These are phyloP conservation scores for Dinocampus coccinellae DNA, from an alignment of 2,888 invertebrate genomes.

Conservation along the genomic window DNA sequence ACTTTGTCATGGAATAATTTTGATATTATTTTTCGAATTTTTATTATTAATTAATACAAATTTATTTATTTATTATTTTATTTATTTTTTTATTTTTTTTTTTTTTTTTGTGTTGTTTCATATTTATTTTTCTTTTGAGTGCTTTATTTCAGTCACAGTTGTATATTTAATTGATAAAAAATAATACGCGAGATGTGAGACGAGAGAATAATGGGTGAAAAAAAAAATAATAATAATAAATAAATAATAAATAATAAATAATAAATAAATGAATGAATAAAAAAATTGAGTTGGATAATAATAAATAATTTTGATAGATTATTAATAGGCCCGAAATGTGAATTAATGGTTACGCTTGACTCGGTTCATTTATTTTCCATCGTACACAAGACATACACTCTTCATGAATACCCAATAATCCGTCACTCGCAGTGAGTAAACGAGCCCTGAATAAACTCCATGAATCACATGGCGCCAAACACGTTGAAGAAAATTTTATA, in stretches of 20 bases:
- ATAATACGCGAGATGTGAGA: not conserved
- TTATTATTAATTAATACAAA: no score
- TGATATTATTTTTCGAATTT: not conserved
- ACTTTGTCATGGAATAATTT: not conserved
- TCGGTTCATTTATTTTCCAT: constrained; percentile 31
- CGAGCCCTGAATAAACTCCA: constrained; percentile 26
- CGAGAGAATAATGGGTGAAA: not conserved
- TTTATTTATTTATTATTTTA: no score
- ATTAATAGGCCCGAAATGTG: constrained; percentile 25
- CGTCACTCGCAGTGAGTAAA: constrained; percentile 38
- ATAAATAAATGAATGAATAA: constrained; percentile 13
- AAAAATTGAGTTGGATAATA: no score
- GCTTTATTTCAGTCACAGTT: no score
- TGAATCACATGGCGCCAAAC: constrained; percentile 38
- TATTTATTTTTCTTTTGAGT: no score
- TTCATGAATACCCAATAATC: constrained; percentile 46
- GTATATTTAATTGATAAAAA: no score
- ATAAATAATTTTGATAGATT: constrained; percentile 14
- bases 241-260: no score
- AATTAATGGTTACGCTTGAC: constrained; percentile 24
- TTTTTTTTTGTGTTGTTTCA: no score
- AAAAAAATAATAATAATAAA: not conserved
- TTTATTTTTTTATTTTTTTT: no score
- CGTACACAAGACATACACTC: constrained; percentile 27
- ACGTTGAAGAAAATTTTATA: constrained; percentile 26